These are phyloP conservation scores for Fistularia tabacaria DNA, from an alignment of 2,797 vertebrate genomes.

Conservation along the genomic window DNA sequence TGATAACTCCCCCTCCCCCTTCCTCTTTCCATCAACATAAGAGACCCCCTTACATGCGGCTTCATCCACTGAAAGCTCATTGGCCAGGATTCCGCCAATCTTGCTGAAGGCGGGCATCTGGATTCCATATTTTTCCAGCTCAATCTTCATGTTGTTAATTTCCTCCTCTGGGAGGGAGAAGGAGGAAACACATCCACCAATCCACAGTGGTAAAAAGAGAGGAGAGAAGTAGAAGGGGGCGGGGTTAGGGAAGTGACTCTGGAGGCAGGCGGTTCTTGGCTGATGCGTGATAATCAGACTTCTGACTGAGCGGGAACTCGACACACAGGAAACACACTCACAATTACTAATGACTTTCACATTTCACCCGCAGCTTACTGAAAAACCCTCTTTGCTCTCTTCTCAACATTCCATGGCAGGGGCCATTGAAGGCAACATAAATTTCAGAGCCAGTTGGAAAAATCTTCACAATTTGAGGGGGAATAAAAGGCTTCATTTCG, in stretches of 20 bases:
- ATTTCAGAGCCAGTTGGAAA: too few relatives aligned
- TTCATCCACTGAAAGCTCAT: constrained; percentile 96
- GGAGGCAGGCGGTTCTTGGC: constrained; percentile 44
- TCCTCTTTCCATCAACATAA: constrained; percentile 9
- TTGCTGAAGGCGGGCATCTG: constrained; percentile 99
- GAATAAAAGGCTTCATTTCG: too few relatives aligned
- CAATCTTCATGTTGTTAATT: constrained; percentile 97
- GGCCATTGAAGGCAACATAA: too few relatives aligned
- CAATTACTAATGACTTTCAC: constrained; percentile 70
- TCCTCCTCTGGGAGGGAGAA: constrained; percentile 85
- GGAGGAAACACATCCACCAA: constrained; percentile 28
- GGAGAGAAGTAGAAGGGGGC: neutral
- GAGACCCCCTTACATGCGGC: constrained; percentile 84
- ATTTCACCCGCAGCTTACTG: constrained; percentile 17
- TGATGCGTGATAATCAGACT: constrained; percentile 44
- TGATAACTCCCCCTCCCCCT: constrained; percentile 1
- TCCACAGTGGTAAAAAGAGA: neutral
- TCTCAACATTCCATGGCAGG: too few relatives aligned
- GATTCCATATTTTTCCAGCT: constrained; percentile 97
- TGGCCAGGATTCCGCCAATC: constrained; percentile 96
- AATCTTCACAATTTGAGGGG: too few relatives aligned
- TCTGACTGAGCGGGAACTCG: constrained; percentile 33
- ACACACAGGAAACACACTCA: constrained; percentile 64
- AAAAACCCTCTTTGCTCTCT: neutral
- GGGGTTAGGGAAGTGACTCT: neutral